Conservation (phyloP, 1,140 invertebrate genomes). For the Muscidifurax raptorellus region DNA sequence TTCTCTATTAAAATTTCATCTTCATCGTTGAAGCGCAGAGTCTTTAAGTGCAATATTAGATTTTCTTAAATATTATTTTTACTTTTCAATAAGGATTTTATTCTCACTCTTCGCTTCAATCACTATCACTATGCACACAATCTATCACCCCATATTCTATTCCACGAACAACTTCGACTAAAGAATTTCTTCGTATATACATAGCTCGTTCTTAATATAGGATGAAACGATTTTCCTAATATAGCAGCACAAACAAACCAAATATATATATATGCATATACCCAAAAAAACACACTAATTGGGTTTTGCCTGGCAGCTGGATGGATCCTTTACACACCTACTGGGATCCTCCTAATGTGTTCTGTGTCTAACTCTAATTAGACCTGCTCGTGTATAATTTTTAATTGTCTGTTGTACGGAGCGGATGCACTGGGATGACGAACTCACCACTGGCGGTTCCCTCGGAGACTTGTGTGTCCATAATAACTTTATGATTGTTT, state of each 20-base stretch:
- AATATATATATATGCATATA: background rate
- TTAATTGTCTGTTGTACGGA: slow-evolving; percentile 35
- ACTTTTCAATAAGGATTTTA: slow-evolving; percentile 1
- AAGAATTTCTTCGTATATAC: background rate
- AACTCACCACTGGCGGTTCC: slow-evolving; percentile 13
- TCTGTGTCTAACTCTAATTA: slow-evolving; percentile 51
- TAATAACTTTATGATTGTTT: slow-evolving; percentile 23
- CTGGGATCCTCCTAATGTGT: slow-evolving; percentile 31
- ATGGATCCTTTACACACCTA: slow-evolving; percentile 20
- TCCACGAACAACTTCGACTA: background rate
- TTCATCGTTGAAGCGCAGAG: background rate
- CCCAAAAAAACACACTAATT: slow-evolving; percentile 46
- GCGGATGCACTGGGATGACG: slow-evolving; percentile 37
- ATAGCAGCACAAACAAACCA: slow-evolving; percentile 18
- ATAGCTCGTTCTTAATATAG: background rate
- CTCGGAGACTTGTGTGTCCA: background rate
- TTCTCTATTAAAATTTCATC: slow-evolving; percentile 5
- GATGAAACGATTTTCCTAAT: background rate
- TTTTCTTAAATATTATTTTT: background rate
- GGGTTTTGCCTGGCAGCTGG: slow-evolving; percentile 34
- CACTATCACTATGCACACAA: background rate
- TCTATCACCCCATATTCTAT: slow-evolving; percentile 14
- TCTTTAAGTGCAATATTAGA: background rate
- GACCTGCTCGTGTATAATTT: slow-evolving; percentile 45
- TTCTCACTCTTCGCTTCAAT: slow-evolving; percentile 33